phyloP scores from a whole-genome alignment of 1,140 invertebrate genomes.

The Sycobia sp. region DNA sequence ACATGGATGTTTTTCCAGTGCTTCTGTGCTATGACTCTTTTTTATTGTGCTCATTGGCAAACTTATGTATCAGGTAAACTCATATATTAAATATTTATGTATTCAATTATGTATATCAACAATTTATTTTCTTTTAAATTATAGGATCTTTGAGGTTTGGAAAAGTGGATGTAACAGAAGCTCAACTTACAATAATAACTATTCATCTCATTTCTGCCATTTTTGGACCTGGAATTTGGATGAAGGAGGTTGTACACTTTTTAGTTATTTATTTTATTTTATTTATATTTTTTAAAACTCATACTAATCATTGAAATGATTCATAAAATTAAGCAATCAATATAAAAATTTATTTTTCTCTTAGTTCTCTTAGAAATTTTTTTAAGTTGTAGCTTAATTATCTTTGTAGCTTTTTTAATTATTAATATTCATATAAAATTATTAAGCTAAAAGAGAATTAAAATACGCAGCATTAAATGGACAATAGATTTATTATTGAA shows the following conservation, averaged over 20 bases:
- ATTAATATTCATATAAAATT: too few relatives aligned
- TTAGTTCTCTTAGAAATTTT: too few relatives aligned
- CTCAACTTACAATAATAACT: slow-evolving; percentile 90
- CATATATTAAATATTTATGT: neutral
- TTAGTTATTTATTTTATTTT: slow-evolving; percentile 46
- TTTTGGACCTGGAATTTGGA: slow-evolving; percentile 88
- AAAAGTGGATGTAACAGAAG: slow-evolving; percentile 97
- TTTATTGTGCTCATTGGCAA: slow-evolving; percentile 99
- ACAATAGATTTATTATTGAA: slow-evolving; percentile 6
- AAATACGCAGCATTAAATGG: slow-evolving; percentile 1
- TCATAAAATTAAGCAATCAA: neutral
- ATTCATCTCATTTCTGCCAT: slow-evolving; percentile 87
- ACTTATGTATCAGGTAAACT: slow-evolving; percentile 90
- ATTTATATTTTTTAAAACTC: slow-evolving; percentile 42
- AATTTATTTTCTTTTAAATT: slow-evolving; percentile 11
- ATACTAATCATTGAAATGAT: neutral
- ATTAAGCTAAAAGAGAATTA: slow-evolving; percentile 12
- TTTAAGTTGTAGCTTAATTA: too few relatives aligned
- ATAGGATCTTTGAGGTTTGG: slow-evolving; percentile 88
- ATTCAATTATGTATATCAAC: neutral
- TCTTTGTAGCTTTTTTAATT: too few relatives aligned
- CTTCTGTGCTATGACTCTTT: slow-evolving; percentile 91
- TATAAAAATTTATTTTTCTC: slow-evolving; percentile 9
- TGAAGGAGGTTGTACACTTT: slow-evolving; percentile 71
- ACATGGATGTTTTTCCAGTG: slow-evolving; percentile 94